phyloP scores from a whole-genome alignment of 1,140 invertebrate species.

The Portunus trituberculatus region DNA sequence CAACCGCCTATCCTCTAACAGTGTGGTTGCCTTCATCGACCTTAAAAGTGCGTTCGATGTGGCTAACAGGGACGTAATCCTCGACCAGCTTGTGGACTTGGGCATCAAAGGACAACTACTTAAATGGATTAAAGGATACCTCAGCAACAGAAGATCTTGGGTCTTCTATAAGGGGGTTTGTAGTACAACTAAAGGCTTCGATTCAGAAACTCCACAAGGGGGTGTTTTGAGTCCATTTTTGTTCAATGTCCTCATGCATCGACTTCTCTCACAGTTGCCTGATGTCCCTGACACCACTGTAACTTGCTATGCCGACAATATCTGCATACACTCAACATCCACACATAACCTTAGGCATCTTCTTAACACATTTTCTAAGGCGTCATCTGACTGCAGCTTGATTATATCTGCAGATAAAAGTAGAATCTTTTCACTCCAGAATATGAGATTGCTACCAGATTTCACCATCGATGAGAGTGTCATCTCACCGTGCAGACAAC shows the following conservation, averaged over 20 bases:
- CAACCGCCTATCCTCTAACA: too few relatives aligned
- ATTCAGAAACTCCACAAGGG: background rate
- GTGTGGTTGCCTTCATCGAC: too few relatives aligned
- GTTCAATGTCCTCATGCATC: constrained; percentile 21
- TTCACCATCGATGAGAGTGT: too few relatives aligned
- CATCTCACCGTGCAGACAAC: too few relatives aligned
- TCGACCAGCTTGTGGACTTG: constrained; percentile 27
- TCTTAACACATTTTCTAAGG: background rate
- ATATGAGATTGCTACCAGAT: too few relatives aligned
- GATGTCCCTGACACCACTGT: too few relatives aligned
- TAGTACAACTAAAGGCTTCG: background rate
- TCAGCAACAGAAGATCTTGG: background rate
- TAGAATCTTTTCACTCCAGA: background rate
- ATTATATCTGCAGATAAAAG: background rate
- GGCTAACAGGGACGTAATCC: background rate
- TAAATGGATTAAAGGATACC: constrained; percentile 23
- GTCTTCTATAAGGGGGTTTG: constrained; percentile 21
- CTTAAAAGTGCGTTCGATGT: constrained; percentile 15
- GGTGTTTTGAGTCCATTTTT: background rate
- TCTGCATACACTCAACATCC: too few relatives aligned
- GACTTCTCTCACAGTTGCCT: background rate
- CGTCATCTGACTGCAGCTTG: background rate
- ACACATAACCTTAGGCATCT: too few relatives aligned
- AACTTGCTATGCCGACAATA: too few relatives aligned
- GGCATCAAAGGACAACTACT: constrained; percentile 35